These are phyloP conservation scores for Zoroaster sp. DNA, from an alignment of 53 echinoderm and acorn worm species.

Conservation along the genomic window DNA sequence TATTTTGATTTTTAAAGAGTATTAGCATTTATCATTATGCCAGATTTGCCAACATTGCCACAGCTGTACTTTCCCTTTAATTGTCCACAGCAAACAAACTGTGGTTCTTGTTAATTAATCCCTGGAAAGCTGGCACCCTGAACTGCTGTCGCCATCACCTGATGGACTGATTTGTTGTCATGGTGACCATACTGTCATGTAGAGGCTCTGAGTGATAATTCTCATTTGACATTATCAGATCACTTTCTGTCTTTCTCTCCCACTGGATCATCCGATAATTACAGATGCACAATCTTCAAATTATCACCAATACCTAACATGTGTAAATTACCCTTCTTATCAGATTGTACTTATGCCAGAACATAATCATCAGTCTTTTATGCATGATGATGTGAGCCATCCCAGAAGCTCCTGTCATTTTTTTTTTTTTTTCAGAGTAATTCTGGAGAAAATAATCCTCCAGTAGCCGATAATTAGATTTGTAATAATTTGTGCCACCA, in stretches of 20 bases:
- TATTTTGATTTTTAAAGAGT: too few relatives aligned
- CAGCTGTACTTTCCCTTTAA: too few relatives aligned
- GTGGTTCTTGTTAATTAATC: conserved; percentile 22
- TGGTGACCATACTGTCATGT: neutral
- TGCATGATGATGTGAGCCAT: neutral
- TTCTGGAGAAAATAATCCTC: neutral
- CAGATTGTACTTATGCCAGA: neutral
- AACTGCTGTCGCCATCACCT: neutral
- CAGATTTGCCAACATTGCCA: too few relatives aligned
- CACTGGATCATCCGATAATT: neutral
- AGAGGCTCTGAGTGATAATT: neutral
- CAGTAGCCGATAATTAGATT: neutral
- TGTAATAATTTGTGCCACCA: neutral
- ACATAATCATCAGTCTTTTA: neutral
- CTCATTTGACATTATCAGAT: neutral
- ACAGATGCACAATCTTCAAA: neutral
- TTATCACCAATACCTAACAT: neutral
- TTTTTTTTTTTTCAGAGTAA: too few relatives aligned
- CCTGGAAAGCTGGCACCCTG: neutral
- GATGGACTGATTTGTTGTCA: conserved; percentile 20
- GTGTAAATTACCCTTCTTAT: neutral
- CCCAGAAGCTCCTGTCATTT: neutral
- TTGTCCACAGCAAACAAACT: neutral
- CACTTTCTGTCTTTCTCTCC: neutral
- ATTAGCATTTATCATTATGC: neutral